phyloP scores from a whole-genome alignment of 2,797 vertebrate species.

The Dermochelys coriacea region DNA sequence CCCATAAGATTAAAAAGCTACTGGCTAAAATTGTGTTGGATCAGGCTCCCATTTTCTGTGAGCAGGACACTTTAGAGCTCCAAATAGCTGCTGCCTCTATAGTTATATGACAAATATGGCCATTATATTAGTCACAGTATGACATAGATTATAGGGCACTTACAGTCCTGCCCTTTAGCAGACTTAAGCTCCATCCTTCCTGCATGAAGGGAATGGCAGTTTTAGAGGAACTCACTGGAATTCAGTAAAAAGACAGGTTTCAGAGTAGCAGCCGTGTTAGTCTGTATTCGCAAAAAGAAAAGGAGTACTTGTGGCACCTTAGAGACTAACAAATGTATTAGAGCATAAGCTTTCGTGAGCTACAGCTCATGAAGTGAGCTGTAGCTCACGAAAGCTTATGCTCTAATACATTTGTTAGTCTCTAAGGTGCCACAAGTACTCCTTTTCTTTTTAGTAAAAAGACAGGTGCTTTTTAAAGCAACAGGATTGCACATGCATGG shows the following conservation, averaged over 20 bases:
- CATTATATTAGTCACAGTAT: not conserved
- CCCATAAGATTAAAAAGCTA: conserved; percentile 32
- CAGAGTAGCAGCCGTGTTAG: too few species aligned
- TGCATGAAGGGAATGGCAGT: not conserved
- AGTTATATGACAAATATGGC: not conserved
- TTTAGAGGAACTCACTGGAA: not conserved
- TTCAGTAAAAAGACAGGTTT: not conserved
- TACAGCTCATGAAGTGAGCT: too few species aligned
- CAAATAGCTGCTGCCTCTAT: accelerated
- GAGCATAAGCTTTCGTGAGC: too few species aligned
- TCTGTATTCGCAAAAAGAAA: too few species aligned
- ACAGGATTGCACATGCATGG: not conserved
- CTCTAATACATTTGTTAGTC: too few species aligned
- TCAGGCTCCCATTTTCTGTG: not conserved
- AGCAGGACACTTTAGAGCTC: not conserved
- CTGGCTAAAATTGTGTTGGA: not conserved
- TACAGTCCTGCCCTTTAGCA: not conserved
- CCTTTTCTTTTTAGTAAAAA: not conserved
- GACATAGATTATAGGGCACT: not conserved
- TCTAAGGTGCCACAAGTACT: too few species aligned
- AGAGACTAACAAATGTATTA: too few species aligned
- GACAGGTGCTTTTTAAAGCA: not conserved
- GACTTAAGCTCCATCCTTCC: not conserved
- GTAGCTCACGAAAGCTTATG: too few species aligned
- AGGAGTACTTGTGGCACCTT: too few species aligned